Evolutionary conservation across 2,888 invertebrate genomes (phyloP).

Genomic region (Dugesia japonica): DNA sequence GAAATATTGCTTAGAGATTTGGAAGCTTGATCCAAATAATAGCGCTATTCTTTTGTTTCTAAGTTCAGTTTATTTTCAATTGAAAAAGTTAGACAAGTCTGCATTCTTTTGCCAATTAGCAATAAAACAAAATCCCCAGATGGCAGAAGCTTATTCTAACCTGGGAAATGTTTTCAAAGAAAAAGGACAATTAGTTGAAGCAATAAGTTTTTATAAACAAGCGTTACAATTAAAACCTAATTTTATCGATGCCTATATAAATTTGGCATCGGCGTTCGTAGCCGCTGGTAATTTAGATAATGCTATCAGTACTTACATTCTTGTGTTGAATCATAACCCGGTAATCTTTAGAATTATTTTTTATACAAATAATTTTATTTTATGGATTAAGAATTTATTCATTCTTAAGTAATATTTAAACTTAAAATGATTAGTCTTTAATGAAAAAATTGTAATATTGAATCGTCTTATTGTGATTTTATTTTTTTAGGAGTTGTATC

Average conservation of each 20-base stretch:
- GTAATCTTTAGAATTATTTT: constrained; percentile 56
- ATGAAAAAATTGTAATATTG: constrained; percentile 85
- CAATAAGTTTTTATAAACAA: constrained; percentile 77
- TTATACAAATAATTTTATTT: too few relatives aligned
- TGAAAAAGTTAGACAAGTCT: constrained; percentile 74
- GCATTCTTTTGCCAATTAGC: constrained; percentile 62
- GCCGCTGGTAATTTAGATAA: constrained; percentile 98
- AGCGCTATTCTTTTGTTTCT: constrained; percentile 81
- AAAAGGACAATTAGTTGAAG: constrained; percentile 79
- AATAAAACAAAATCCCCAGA: constrained; percentile 85
- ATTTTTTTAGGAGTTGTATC: constrained; percentile 75
- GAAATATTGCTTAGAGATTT: constrained; percentile 89
- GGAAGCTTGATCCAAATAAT: constrained; percentile 87
- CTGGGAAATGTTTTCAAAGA: constrained; percentile 96
- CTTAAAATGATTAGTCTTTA: too few relatives aligned
- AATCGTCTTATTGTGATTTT: constrained; percentile 85
- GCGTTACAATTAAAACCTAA: constrained; percentile 91
- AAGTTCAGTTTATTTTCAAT: constrained; percentile 95
- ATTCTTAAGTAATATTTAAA: too few relatives aligned
- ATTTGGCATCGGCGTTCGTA: constrained; percentile 88
- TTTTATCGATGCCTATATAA: constrained; percentile 62
- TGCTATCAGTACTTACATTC: constrained; percentile 93
- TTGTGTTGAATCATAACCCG: constrained; percentile 92
- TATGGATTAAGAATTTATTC: too few relatives aligned
- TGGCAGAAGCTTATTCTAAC: constrained; percentile 97